Evolutionary conservation across 2,113 vertebrate species (phyloP), one percentile per base, ranked within the genome.

Genomic region (Chrysochloris asiatica): DNA sequence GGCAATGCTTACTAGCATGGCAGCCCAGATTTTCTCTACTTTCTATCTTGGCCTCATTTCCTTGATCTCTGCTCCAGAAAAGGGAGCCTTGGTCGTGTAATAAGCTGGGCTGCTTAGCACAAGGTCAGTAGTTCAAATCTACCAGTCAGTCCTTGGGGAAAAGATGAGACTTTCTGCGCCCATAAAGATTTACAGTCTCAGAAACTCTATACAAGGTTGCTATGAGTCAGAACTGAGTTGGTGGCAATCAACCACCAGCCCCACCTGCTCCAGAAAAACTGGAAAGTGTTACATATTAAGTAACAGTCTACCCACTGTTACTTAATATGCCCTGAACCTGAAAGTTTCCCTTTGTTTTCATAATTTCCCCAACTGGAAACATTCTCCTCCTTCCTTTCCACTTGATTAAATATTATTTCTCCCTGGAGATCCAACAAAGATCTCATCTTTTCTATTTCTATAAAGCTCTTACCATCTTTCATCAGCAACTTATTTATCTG

Each of bases 401-500:
- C 33, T 90, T 76, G 41, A 87, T 85, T 88, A 95, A 88, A 85
- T 67, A 17, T 82, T 52, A 87, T 26, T 41, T 63, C 89, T 90
- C 10, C 30, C 91, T 28, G 38, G 88, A 45, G 17, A 87, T 24
- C 88, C 52, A 83, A 14, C 33, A 91, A 72, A 61, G 33, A 43
- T 41, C 21, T 71, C 65, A 45, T 82, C 41, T 54, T 16, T 67
- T 81, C 86, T 61, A 41, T 16, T 67, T 81, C 86, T 61, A 41
- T 67, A 94, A 87, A 89, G 81, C 14, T 26, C 47, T 81, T 61
- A 45, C 56, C 72, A 91, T 4, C 81, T 52, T 48, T 93, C 45
- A 79, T 43, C 28, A 50, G 50, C 77, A 88, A n/a, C 82, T 81
- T 76, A 90, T 79, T 91, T 71, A 65, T 41, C 30, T 78, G 38